Conservation (phyloP, 2,888 invertebrate species). For the Polylopha cassiicola region DNA sequence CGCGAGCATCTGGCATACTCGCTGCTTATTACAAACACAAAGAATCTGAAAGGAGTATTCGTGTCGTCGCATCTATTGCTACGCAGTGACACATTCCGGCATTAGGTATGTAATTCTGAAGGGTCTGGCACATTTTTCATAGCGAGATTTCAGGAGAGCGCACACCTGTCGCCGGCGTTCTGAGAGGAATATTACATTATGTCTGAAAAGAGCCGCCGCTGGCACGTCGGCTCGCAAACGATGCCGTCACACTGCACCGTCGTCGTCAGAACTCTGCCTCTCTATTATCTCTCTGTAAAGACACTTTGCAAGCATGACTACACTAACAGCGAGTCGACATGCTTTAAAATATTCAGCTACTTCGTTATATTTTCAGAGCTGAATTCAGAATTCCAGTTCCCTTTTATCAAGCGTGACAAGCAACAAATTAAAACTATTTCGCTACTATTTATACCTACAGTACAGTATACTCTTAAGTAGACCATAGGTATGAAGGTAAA, state of each 20-base stretch:
- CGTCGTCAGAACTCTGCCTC: slow-evolving; percentile 29
- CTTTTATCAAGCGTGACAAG: too few species aligned
- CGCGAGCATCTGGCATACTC: slow-evolving; percentile 50
- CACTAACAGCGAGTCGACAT: too few species aligned
- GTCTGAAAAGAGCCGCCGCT: slow-evolving; percentile 42
- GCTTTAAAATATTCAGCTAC: too few species aligned
- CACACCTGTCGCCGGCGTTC: slow-evolving; percentile 65
- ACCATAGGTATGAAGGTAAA: too few species aligned
- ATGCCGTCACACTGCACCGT: slow-evolving; percentile 27
- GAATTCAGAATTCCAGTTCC: too few species aligned
- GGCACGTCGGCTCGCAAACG: slow-evolving; percentile 25
- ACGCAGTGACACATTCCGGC: slow-evolving; percentile 61
- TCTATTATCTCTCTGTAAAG: slow-evolving; percentile 4
- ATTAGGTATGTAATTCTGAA: slow-evolving; percentile 55
- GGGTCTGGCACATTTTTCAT: slow-evolving; percentile 64
- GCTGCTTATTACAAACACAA: slow-evolving; percentile 63
- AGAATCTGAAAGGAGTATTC: slow-evolving; percentile 55
- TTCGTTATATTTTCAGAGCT: too few species aligned
- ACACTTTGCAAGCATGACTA: too few species aligned
- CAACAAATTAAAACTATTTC: too few species aligned
- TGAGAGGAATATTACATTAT: slow-evolving; percentile 64
- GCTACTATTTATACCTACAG: too few species aligned
- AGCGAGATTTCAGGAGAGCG: slow-evolving; percentile 55
- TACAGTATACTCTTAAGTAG: too few species aligned
- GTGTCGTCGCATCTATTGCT: slow-evolving; percentile 34